These are phyloP conservation scores for Fringilla coelebs DNA, from an alignment of 2,797 vertebrate genomes.

Conservation along the genomic window DNA sequence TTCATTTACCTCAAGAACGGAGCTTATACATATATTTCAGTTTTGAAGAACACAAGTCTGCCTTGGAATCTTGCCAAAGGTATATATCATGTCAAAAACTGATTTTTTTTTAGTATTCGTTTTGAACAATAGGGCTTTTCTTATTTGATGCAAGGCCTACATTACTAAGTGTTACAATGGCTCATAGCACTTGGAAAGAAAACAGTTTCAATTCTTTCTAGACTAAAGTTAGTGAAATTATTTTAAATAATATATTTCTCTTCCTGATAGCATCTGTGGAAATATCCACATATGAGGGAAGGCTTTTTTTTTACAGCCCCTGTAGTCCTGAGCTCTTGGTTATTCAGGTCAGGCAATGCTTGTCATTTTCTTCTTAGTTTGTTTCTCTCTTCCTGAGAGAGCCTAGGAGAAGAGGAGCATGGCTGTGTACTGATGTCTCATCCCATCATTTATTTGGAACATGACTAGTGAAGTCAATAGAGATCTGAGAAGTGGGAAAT, in stretches of 20 bases:
- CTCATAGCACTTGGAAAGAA: neutral
- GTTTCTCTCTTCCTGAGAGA: neutral
- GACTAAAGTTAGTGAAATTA: neutral
- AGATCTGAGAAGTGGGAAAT: neutral
- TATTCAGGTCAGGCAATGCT: neutral
- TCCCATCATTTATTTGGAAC: neutral
- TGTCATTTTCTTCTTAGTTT: neutral
- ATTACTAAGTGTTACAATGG: neutral
- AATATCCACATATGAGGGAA: neutral
- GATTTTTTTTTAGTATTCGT: rapidly evolving
- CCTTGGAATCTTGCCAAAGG: neutral
- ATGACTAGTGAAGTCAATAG: neutral
- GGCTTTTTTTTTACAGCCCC: neutral
- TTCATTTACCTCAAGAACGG: neutral
- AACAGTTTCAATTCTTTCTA: neutral
- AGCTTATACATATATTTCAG: neutral
- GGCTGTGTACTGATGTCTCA: neutral
- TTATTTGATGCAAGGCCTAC: neutral
- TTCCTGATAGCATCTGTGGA: neutral
- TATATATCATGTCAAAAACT: neutral
- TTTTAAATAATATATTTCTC: neutral
- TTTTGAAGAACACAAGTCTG: neutral
- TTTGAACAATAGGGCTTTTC: neutral
- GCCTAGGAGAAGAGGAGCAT: neutral
- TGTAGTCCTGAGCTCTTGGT: neutral